Conservation (phyloP, 2,797 vertebrate species). For the Sebastolobus altivelis region DNA sequence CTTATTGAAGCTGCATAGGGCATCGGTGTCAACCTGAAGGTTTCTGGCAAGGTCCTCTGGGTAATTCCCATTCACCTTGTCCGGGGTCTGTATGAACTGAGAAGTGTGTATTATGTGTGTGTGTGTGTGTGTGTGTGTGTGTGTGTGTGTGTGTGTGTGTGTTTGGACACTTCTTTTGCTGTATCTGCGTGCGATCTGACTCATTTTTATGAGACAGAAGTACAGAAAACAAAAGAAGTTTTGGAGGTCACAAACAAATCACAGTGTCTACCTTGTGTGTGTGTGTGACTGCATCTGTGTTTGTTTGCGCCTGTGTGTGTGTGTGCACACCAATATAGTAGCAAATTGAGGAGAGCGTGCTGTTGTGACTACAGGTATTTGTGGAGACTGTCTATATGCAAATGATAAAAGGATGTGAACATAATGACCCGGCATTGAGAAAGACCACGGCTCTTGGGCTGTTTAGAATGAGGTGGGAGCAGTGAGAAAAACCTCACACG, state of each 20-base stretch:
- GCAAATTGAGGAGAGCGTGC: slow-evolving; percentile 68
- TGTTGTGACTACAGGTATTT: slow-evolving; percentile 74
- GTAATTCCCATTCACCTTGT: slow-evolving; percentile 87
- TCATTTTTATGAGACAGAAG: slow-evolving; percentile 69
- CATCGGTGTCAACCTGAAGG: slow-evolving; percentile 83
- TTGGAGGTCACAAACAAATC: slow-evolving; percentile 83
- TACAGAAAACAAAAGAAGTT: slow-evolving; percentile 74
- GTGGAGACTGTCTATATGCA: slow-evolving; percentile 83
- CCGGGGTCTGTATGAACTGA: slow-evolving; percentile 52
- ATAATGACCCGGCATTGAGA: slow-evolving; percentile 68
- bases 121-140: slow-evolving; percentile 20
- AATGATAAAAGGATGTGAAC: slow-evolving; percentile 78
- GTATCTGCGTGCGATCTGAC: slow-evolving; percentile 57
- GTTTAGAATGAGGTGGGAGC: slow-evolving; percentile 49
- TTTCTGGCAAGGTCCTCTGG: slow-evolving; percentile 83
- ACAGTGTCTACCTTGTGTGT: slow-evolving; percentile 29
- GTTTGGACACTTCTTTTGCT: slow-evolving; percentile 50
- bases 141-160: slow-evolving; percentile 43
- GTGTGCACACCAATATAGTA: slow-evolving; percentile 54
- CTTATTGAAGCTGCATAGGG: slow-evolving; percentile 71
- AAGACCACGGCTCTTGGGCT: slow-evolving; percentile 39
- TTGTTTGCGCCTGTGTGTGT: slow-evolving; percentile 16
- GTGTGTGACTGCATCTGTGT: slow-evolving; percentile 26
- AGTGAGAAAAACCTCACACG: slow-evolving; percentile 30
- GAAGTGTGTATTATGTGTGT: slow-evolving; percentile 8